Evolutionary conservation across 2,888 invertebrate species (phyloP).

Genomic region (Deilephila elpenor): DNA sequence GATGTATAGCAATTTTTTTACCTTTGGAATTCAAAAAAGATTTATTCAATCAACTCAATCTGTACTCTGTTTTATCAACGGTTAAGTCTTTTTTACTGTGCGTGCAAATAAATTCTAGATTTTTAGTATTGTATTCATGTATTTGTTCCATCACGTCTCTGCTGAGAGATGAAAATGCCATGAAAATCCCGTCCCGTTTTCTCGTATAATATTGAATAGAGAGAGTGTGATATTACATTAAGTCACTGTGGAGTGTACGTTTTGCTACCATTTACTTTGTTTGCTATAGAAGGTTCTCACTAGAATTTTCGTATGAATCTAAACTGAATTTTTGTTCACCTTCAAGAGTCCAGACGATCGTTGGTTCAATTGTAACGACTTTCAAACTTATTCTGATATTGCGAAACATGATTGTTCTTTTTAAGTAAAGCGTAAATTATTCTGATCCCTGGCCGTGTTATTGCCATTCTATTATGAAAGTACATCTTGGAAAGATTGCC

Average conservation of each 20-base stretch:
- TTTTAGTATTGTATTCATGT: slow-evolving; percentile 82
- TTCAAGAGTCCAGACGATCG: slow-evolving; percentile 73
- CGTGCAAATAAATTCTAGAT: slow-evolving; percentile 63
- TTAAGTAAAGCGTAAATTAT: slow-evolving; percentile 39
- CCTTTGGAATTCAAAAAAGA: slow-evolving; percentile 79
- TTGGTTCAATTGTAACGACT: slow-evolving; percentile 60
- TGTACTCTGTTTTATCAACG: slow-evolving; percentile 62
- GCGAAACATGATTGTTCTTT: slow-evolving; percentile 45
- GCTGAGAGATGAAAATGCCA: slow-evolving; percentile 80
- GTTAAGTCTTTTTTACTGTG: slow-evolving; percentile 67
- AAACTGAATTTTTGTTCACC: slow-evolving; percentile 69
- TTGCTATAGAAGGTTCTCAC: slow-evolving; percentile 62
- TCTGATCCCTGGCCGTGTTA: slow-evolving; percentile 26
- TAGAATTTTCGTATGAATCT: slow-evolving; percentile 67
- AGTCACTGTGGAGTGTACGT: slow-evolving; percentile 70
- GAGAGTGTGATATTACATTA: slow-evolving; percentile 70
- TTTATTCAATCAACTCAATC: slow-evolving; percentile 65
- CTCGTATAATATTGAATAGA: slow-evolving; percentile 63
- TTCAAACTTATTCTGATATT: slow-evolving; percentile 63
- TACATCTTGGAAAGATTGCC: neutral
- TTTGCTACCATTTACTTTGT: slow-evolving; percentile 72
- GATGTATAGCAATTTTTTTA: slow-evolving; percentile 63
- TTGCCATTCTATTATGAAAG: neutral
- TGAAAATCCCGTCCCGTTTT: slow-evolving; percentile 74
- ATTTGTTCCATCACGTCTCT: slow-evolving; percentile 81